These are phyloP conservation scores for Drosophila malerkotliana DNA, from an alignment of 1,140 invertebrate genomes.

Conservation along the genomic window DNA sequence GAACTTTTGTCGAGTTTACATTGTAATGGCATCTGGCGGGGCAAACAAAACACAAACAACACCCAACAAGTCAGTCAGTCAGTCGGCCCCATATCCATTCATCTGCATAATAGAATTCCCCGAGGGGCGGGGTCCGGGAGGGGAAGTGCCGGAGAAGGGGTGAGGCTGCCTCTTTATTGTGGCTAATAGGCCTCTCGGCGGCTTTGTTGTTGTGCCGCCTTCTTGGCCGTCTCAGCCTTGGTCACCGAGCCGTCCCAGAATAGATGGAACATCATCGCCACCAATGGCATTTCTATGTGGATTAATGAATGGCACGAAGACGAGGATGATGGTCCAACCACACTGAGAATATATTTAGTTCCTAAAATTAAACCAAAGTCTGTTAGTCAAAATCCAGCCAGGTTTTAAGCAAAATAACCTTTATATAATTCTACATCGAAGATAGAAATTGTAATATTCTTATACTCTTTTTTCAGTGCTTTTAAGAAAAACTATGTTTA, in stretches of 20 bases:
- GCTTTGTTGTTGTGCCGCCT: conserved; percentile 74
- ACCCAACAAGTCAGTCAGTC: conserved; percentile 24
- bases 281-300: conserved; percentile 68
- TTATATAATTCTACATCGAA: no score
- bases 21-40: conserved; percentile 80
- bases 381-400: no score
- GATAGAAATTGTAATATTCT: no score
- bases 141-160: not conserved
- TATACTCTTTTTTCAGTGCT: not conserved
- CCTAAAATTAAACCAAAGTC: no score
- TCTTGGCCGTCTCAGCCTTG: conserved; percentile 39
- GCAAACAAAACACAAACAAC: conserved; percentile 59
- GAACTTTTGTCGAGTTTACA: conserved; percentile 80
- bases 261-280: conserved; percentile 17
- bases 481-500: conserved; percentile 48
- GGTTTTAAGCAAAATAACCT: no score
- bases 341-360: conserved; percentile 5
- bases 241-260: conserved; percentile 25
- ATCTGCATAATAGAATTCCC: conserved; percentile 77
- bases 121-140: not conserved
- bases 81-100: conserved; percentile 59
- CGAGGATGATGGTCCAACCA: conserved; percentile 8
- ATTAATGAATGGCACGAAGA: conserved; percentile 70
- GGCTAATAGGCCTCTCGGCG: conserved; percentile 75
- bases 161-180: conserved; percentile 74